Evolutionary conservation across 2,888 invertebrate species (phyloP).

Genomic region (Platynereis dumerilii): DNA sequence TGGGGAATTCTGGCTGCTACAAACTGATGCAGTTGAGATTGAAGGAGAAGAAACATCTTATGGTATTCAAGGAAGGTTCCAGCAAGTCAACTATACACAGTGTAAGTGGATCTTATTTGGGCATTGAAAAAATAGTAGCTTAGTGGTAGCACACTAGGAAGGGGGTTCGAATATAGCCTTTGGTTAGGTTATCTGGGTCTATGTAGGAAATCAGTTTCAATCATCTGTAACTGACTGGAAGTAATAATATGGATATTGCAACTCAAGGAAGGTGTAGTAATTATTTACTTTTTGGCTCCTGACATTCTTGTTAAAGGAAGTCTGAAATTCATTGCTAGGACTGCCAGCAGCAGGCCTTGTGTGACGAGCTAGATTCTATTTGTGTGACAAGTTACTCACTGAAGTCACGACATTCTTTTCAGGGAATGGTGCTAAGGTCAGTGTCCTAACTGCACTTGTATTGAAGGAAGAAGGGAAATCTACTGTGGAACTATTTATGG

Average conservation of each 20-base stretch:
- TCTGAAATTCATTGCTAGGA: too few relatives aligned
- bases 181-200: too few relatives aligned
- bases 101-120: constrained; percentile 14
- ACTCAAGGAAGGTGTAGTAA: too few relatives aligned
- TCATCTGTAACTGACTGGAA: too few relatives aligned
- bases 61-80: constrained; percentile 19
- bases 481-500: constrained; percentile 15
- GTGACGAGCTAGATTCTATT: too few relatives aligned
- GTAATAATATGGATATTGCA: too few relatives aligned
- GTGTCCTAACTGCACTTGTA: constrained; percentile 24
- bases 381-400: too few relatives aligned
- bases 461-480: constrained; percentile 17
- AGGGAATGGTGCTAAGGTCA: constrained; percentile 17
- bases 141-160: background rate
- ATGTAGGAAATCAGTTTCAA: too few relatives aligned
- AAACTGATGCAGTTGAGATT: constrained; percentile 3
- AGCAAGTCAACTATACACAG: constrained; percentile 9
- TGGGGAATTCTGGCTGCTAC: constrained; percentile 29
- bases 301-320: too few relatives aligned
- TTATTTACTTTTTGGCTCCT: too few relatives aligned
- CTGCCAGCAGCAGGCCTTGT: too few relatives aligned
- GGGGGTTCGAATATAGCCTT: background rate
- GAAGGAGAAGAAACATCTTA: background rate
- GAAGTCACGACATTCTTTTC: too few relatives aligned
- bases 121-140: background rate